Evolutionary conservation across 2,888 invertebrate species (phyloP), one percentile per base, ranked within the genome.

Genomic region (Tenthredo amoena): DNA sequence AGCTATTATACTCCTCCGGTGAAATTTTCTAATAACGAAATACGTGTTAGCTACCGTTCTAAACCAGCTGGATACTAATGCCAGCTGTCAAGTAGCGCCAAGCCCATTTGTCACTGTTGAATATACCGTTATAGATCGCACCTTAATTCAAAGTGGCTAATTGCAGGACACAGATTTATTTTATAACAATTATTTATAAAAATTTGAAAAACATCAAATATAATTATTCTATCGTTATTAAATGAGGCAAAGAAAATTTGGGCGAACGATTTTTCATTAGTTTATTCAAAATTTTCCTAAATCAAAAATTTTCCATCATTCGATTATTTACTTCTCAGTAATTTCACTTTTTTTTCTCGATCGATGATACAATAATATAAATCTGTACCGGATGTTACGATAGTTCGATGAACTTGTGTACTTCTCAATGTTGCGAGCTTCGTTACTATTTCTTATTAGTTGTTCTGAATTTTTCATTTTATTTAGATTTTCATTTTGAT

Each of bases 11-110:
- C 7, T 62, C 21, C 26, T 9, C 12, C 10, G 55, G 6, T n/a
- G 21, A 62, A 26, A 62, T 26, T 62, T 62, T 3, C 37, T 71
- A 31, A 71, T 71, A 31, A 71, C n/a, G n/a, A 71, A 71, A 71
- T 37, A 37, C 37, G 5, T 37, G 71, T 37, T 37, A 31, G 34
- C 71, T 71, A 37, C 12, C 9, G 1, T 37, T 26, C 10, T 62
- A 62, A 62, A 43, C 47, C 76, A 76, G 12, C 21, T 26, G 47
- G 76, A 47, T 47, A 76, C 76, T 26, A 6, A 47, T 76, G 76
- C 43, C 76, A 76, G n/a, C 76, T 76, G 76, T 76, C 76, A 76
- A 72, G 26, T 71, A 21, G 26, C 47, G 76, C 43, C 21, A 47
- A 47, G 47, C 9, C 47, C 40, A 43, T 47, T 76, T 47, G 26